Percentiles rank a stretch among this genome's conserved stretches.
These are phyloP conservation scores for Stichodactyla helianthus DNA, from an alignment of 64 coral and sea anemone genomes.

Conservation along the genomic window DNA sequence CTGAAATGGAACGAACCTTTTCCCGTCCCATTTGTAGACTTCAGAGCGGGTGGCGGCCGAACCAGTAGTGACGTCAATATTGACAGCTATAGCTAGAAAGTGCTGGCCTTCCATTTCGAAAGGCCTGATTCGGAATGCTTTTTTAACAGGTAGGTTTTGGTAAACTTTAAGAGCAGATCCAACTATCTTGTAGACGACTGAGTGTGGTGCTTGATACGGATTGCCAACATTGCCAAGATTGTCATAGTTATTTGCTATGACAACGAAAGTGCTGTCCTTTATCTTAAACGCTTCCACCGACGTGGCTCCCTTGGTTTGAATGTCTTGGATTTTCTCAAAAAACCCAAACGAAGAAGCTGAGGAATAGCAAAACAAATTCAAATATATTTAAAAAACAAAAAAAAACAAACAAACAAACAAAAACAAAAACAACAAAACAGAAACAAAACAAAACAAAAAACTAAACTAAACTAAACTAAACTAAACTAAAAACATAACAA, in stretches of 20 bases:
- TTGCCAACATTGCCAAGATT: not conserved
- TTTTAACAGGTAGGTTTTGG: not conserved
- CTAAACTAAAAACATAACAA: too few relatives aligned
- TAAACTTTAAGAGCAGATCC: not conserved
- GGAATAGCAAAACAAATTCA: not conserved
- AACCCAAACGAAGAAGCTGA: not conserved
- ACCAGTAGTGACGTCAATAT: not conserved
- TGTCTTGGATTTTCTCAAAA: slow-evolving; percentile 16
- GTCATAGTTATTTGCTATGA: not conserved
- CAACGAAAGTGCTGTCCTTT: not conserved
- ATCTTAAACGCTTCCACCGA: not conserved
- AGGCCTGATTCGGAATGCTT: not conserved
- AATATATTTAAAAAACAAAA: not conserved
- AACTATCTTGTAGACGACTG: not conserved
- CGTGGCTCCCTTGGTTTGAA: not conserved
- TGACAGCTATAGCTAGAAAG: slow-evolving; percentile 14
- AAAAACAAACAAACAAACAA: too few relatives aligned
- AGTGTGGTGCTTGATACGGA: not conserved
- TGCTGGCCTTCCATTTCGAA: not conserved
- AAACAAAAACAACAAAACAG: too few relatives aligned
- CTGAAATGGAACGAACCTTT: not conserved
- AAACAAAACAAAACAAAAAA: too few relatives aligned
- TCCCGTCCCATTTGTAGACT: slow-evolving; percentile 3
- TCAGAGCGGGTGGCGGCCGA: not conserved
- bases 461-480: too few relatives aligned